A percentile compares a stretch with the other conserved stretches of the same genome.
phyloP scores from a whole-genome alignment of 2,113 vertebrate genomes.

The Martes martes region DNA sequence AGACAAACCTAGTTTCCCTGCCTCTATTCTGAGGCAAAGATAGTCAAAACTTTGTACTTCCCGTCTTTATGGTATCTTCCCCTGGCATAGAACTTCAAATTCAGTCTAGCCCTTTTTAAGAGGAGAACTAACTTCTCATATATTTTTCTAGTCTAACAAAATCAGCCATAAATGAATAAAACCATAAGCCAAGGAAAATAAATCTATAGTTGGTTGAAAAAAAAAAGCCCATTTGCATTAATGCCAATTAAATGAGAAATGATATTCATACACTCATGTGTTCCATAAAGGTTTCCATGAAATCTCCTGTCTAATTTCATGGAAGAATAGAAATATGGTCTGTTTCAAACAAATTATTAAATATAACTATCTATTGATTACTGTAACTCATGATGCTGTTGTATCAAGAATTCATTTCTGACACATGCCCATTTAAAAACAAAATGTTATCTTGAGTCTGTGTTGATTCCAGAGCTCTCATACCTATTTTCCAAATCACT shows the following conservation, averaged over 20 bases:
- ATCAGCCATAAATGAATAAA: neutral
- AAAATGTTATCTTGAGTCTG: neutral
- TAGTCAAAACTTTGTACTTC: neutral
- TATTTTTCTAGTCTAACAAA: neutral
- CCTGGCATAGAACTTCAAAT: neutral
- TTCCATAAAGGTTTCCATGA: neutral
- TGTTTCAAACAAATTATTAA: constrained; percentile 19
- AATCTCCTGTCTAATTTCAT: constrained; percentile 37
- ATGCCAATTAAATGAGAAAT: constrained; percentile 20
- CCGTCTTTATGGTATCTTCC: neutral
- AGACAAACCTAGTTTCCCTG: neutral
- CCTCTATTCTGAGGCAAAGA: neutral
- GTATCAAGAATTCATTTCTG: neutral
- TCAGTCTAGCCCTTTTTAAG: neutral
- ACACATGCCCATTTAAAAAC: neutral
- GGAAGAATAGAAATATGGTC: neutral
- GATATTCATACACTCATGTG: neutral
- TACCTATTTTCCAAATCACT: neutral
- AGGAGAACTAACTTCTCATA: neutral
- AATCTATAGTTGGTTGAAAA: neutral
- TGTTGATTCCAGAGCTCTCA: neutral
- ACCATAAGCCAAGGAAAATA: constrained; percentile 22
- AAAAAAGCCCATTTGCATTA: constrained; percentile 17
- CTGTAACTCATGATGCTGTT: neutral
- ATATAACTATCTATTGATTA: neutral